A percentile compares a stretch with the other conserved stretches of the same genome.
Conservation (phyloP, 1,140 invertebrate genomes). For the Kradibia gibbosae region DNA sequence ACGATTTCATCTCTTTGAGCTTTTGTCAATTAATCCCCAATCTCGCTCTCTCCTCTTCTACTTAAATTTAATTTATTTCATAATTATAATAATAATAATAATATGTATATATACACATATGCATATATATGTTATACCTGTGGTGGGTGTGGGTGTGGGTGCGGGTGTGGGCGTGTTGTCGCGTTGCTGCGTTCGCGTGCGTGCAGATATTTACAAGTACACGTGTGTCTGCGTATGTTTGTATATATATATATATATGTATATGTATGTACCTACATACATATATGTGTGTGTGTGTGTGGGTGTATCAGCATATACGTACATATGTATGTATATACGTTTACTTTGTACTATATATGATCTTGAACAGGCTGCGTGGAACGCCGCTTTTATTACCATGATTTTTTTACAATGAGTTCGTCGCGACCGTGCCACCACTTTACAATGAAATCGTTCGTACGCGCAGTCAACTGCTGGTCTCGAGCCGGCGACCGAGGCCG, state of each 20-base stretch:
- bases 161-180: too few species aligned
- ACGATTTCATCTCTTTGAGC: conserved; percentile 34
- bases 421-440: conserved; percentile 51
- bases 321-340: conserved; percentile 66
- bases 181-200: too few species aligned
- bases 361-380: conserved; percentile 66
- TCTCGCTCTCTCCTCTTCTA: conserved; percentile 51
- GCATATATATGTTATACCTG: too few species aligned
- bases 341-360: conserved; percentile 74
- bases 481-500: too few species aligned
- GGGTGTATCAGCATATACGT: too few species aligned
- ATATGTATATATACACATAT: too few species aligned
- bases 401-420: conserved; percentile 58
- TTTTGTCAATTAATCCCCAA: neutral
- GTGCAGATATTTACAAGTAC: too few species aligned
- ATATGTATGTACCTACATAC: too few species aligned
- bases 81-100: conserved; percentile 65
- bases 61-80: conserved; percentile 64
- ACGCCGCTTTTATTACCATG: conserved; percentile 65
- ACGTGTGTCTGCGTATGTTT: too few species aligned
- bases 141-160: too few species aligned
- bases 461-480: conserved; percentile 13
- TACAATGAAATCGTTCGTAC: conserved; percentile 12
- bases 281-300: too few species aligned
- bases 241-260: too few species aligned